Conservation (phyloP, 1,140 invertebrate genomes). For the Delia radicum region DNA sequence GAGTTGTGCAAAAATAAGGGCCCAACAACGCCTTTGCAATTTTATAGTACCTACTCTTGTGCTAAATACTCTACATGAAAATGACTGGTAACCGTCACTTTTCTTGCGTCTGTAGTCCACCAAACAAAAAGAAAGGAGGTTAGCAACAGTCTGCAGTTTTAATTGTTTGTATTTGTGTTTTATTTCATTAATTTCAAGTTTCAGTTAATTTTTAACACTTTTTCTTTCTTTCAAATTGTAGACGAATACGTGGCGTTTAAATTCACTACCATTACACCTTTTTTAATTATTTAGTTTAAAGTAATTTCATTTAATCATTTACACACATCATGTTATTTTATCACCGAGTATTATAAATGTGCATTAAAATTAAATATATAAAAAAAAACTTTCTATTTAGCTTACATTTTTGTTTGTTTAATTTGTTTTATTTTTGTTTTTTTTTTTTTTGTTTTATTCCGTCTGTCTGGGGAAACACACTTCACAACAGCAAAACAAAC, state of each 20-base stretch:
- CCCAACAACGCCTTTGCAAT: not conserved
- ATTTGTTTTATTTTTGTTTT: too few species aligned
- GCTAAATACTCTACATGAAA: not conserved
- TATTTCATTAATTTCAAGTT: not conserved
- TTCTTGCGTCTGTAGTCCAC: not conserved
- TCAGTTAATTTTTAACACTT: constrained; percentile 12
- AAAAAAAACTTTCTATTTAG: not conserved
- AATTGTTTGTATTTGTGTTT: not conserved
- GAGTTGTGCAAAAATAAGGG: not conserved
- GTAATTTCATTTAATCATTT: not conserved
- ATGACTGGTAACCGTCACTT: too few species aligned
- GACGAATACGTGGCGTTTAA: constrained; percentile 11
- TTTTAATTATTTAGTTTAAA: not conserved
- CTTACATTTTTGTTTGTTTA: not conserved
- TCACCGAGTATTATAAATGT: not conserved
- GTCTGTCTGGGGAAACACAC: not conserved
- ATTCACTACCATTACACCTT: not conserved
- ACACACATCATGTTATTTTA: not conserved
- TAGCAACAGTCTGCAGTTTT: constrained; percentile 18
- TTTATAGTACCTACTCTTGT: not conserved
- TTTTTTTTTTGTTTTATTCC: not conserved
- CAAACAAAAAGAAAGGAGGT: constrained; percentile 12
- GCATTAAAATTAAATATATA: not conserved
- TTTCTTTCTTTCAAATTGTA: not conserved
- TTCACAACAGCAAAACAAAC: constrained; percentile 13